Evolutionary conservation across 2,797 vertebrate species (phyloP), one percentile per base, ranked within the genome.

Genomic region (Octomys mimax): DNA sequence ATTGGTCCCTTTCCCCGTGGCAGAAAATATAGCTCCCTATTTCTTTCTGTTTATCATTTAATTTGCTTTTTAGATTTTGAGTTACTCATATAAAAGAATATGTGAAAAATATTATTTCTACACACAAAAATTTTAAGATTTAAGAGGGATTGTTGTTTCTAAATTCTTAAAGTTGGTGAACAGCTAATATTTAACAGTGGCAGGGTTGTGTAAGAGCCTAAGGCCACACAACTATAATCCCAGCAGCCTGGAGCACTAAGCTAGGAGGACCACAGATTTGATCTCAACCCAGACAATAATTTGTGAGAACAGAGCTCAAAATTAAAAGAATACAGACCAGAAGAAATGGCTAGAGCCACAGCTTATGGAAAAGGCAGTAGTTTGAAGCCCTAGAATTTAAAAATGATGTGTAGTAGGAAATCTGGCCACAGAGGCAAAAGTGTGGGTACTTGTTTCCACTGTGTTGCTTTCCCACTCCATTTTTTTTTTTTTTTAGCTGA

Each of bases 161-260:
- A 86, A 81, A 5, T 79, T 31, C 11, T 81, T 46, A 87, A 87
- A 93, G 33, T 87, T 18, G 21, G 1, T 19, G 4, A 28, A 42
- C 12, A 66, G 19, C 6, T 42, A 8, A 71, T 21, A 10, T 71
- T 89, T 28, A 39, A 28, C 84, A 81, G 46, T 59, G 31, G 22
- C 26, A 18, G 5, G 28, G 73, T 8, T 28, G 7, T 26, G 31
- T 13, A 31, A 0, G 1, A 18, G 42, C 24, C 4, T 1, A 2
- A 31, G 6, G 7, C 26, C 42, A 18, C 42, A 49, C 14, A 6
- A 6, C 6, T 16, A 3, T 18, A 8, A 31, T 49, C 26, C 26
- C 42, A 77, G 73, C 14, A 49, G 42, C 31, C 42, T 49, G 39
- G 14, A 2, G 16, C 26, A 75, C 12, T 6, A 8, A 49, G 42